Evolutionary conservation across 1,140 invertebrate species (phyloP).

Genomic region (Polypedilum pembai): DNA sequence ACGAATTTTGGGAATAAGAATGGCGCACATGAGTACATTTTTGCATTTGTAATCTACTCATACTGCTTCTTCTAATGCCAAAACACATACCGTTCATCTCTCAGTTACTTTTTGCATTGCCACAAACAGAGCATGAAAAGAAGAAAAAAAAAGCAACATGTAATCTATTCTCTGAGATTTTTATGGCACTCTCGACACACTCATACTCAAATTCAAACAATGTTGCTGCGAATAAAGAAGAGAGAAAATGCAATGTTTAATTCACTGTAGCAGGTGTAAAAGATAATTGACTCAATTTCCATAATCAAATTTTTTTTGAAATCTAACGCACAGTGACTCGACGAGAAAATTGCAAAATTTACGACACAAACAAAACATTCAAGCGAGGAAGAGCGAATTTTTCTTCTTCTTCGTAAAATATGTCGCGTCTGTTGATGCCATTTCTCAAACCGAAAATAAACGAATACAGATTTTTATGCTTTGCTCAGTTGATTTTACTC

Average conservation of each 20-base stretch:
- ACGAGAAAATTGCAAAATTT: background rate
- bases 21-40: constrained; percentile 23
- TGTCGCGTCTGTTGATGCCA: background rate
- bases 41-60: background rate
- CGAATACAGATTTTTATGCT: background rate
- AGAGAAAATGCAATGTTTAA: background rate
- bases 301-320: background rate
- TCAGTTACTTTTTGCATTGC: background rate
- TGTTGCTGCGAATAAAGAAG: background rate
- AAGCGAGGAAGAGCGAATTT: background rate
- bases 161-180: constrained; percentile 25
- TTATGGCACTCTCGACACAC: constrained; percentile 22
- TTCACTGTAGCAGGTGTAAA: constrained; percentile 26
- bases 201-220: background rate
- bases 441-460: background rate
- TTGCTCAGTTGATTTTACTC: background rate
- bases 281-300: constrained; percentile 28
- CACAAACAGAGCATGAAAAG: constrained; percentile 3
- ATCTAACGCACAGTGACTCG: background rate
- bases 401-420: background rate
- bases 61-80: background rate
- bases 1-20: background rate
- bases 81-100: no score
- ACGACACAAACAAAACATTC: background rate
- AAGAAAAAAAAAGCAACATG: background rate